These are phyloP conservation scores for Pollimyrus isidori DNA, from an alignment of 2,113 vertebrate genomes.

Conservation along the genomic window DNA sequence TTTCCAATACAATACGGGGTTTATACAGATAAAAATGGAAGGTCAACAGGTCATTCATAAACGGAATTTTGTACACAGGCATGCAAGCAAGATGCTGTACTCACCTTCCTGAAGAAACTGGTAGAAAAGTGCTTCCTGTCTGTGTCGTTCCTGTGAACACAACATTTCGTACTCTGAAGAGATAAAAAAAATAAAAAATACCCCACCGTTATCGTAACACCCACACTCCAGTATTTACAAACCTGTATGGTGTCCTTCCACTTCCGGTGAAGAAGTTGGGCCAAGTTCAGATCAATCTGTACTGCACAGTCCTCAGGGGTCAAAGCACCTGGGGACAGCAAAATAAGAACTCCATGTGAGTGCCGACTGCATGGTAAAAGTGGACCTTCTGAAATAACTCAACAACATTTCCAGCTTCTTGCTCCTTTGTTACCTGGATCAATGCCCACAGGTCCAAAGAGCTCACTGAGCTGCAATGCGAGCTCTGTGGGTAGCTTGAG, in stretches of 20 bases:
- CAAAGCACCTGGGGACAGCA: constrained; percentile 60
- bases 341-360: background rate
- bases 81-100: constrained; percentile 20
- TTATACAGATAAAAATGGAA: background rate
- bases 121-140: constrained; percentile 67
- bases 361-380: background rate
- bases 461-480: constrained; percentile 83
- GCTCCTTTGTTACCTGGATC: constrained; percentile 72
- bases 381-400: background rate
- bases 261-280: constrained; percentile 87
- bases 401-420: background rate
- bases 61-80: background rate
- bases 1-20: background rate
- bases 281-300: constrained; percentile 86
- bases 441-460: constrained; percentile 90
- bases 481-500: constrained; percentile 82
- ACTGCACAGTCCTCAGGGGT: constrained; percentile 81
- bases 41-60: background rate
- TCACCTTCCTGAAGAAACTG: constrained; percentile 69
- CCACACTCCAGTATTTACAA: constrained; percentile 37
- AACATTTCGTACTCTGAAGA: background rate
- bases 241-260: constrained; percentile 95
- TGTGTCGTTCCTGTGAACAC: constrained; percentile 72
- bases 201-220: background rate
- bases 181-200: background rate